Evolutionary conservation across 2,888 invertebrate species (phyloP), one percentile per base, ranked within the genome.

Genomic region (Arctia plantaginis): DNA sequence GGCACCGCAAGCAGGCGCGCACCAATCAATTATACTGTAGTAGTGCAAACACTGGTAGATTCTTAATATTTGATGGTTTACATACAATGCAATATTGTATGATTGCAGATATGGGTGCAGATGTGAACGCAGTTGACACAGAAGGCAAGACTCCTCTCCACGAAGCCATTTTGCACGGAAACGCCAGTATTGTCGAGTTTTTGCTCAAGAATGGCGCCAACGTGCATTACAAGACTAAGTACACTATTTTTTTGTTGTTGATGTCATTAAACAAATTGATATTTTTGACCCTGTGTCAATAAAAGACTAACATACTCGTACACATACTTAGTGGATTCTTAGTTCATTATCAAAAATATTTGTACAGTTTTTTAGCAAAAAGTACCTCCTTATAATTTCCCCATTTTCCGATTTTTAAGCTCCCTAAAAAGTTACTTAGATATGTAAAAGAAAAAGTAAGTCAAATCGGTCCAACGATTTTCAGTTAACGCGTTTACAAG

Each of bases 81-180:
- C 2, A 10, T 55, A n/a, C 0, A 55, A 55, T 55, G 7, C 3
- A 23, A n/a, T 27, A 1, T 62, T 6, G 18, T 70, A 69, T 74
- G 7, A 66, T 82, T 62, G 1, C 75, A 95, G 95, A 93, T 71
- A 96, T 96, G 91, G 98, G 98, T 0, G 98, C 97, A 0, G 97
- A 98, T 88, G 96, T 98, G 4, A 97, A 97, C 13, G 96, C 97
- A 0, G 94, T 96, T 6, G 98, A 98, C 89, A 97, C 97, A 35
- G 98, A 98, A 90, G 96, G 97, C 44, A 96, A 98, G 76, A 98
- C 98, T 0, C 97, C 98, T 0, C 94, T 99, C 0, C 99, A 99
- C 86, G 96, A 98, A 74, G 98, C 99, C 0, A 97, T 98, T 55
- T 94, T 97, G 69, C 96, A 97, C 80, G 98, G 98, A 0, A 96